phyloP scores from a whole-genome alignment of 2,113 vertebrate genomes.

The Xenus cinereus region DNA sequence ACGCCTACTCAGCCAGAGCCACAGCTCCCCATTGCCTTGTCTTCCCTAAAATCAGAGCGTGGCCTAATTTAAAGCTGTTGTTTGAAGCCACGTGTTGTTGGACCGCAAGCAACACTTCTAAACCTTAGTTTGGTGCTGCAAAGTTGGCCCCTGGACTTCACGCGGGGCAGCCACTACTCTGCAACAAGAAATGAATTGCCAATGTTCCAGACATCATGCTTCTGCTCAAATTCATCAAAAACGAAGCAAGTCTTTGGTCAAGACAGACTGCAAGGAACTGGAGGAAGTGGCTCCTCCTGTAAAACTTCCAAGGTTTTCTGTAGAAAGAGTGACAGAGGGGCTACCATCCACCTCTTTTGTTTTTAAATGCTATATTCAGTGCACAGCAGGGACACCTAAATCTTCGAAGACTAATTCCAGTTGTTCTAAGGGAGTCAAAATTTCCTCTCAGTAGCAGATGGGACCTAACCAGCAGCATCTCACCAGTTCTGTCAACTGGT shows the following conservation, averaged over 20 bases:
- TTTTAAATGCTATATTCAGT: not conserved
- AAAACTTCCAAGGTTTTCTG: not conserved
- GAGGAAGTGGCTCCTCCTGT: not conserved
- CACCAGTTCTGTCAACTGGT: not conserved
- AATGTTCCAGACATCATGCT: accelerated
- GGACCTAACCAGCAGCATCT: not conserved
- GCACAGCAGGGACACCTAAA: not conserved
- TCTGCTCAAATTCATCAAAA: not conserved
- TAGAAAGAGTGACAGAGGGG: not conserved
- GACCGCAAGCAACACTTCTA: not conserved
- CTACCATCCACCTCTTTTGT: not conserved
- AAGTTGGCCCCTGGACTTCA: not conserved
- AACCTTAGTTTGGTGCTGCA: not conserved
- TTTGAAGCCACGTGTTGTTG: not conserved
- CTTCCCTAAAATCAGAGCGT: not conserved
- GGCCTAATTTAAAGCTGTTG: not conserved
- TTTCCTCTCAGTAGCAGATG: not conserved
- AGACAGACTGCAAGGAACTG: not conserved
- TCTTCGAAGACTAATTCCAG: not conserved
- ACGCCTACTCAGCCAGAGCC: not conserved
- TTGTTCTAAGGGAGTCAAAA: not conserved
- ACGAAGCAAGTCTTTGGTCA: not conserved
- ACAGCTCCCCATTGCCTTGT: not conserved
- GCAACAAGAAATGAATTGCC: not conserved
- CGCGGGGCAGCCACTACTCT: not conserved